Conservation (phyloP, 2,113 vertebrate genomes). For the Antigone vipio region DNA sequence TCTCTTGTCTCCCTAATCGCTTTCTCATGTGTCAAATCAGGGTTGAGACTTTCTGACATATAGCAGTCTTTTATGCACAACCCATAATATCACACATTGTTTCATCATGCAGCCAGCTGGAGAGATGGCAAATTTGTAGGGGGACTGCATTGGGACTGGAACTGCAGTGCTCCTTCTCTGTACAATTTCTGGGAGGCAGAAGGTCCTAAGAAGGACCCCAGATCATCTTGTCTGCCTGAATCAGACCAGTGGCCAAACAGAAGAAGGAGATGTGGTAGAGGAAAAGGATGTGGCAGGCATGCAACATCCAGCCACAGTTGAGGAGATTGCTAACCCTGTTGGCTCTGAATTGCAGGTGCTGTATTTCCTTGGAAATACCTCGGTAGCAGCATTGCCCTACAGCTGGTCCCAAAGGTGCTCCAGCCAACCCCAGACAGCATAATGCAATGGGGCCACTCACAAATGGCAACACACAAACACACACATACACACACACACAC, state of each 20-base stretch:
- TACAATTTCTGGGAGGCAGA: background rate
- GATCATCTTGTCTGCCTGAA: background rate
- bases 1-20: background rate
- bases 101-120: background rate
- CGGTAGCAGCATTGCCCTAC: background rate
- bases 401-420: background rate
- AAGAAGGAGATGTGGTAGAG: background rate
- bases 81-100: background rate
- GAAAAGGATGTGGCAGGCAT: background rate
- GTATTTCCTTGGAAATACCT: background rate
- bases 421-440: fast-evolving
- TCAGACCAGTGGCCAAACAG: background rate
- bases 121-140: background rate
- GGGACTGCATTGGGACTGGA: background rate
- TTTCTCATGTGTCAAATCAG: background rate
- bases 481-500: background rate
- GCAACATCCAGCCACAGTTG: background rate
- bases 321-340: background rate
- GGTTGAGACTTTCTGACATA: background rate
- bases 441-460: background rate
- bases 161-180: background rate
- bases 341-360: background rate
- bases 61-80: background rate
- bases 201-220: background rate
- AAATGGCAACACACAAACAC: background rate